Evolutionary conservation across 2,888 invertebrate genomes (phyloP), one percentile per base, ranked within the genome.

Genomic region (Agonopterix heracliana): DNA sequence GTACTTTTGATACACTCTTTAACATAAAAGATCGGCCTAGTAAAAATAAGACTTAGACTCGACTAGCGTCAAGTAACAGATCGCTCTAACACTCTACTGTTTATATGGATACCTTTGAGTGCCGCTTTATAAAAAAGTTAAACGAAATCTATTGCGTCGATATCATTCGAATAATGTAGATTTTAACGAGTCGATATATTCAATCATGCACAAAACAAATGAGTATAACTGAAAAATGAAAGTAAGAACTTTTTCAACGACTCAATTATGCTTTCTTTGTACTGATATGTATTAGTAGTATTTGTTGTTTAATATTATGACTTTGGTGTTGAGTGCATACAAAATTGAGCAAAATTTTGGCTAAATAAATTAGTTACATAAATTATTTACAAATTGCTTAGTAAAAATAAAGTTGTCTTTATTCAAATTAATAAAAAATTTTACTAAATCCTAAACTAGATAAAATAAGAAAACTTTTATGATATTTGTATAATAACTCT

Each of bases 311-410:
- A 77, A 73, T 79, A 85, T 81, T 81, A 86, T 82, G 85, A 87
- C 87, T 88, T 88, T 88, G 87, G 87, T 87, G 86, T 86, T 78
- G 79, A 78, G 78, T 86, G 86, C 78, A 82, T 80, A 81, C 71
- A 81, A 78, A 80, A 87, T 88, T 87, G 88, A 87, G 88, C 88
- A 87, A 88, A 82, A 82, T 79, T 79, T 85, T 83, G 84, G 84
- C 81, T 84, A 86, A 82, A 85, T 83, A 87, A 87, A 83, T 82
- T 80, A 81, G 71, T 70, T 57, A 63, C 72, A 78, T 65, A 61
- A 73, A 68, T 62, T 81, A 83, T 78, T 66, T 79, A 83, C 78
- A 81, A 67, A 66, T 67, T 67, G 64, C 69, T 77, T 68, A 73
- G 63, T 71, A 69, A 80, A 82, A 81, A 80, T 78, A 81, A 81